These are phyloP conservation scores for Miichthys miiuy DNA, from an alignment of 2,797 vertebrate genomes.

Conservation along the genomic window DNA sequence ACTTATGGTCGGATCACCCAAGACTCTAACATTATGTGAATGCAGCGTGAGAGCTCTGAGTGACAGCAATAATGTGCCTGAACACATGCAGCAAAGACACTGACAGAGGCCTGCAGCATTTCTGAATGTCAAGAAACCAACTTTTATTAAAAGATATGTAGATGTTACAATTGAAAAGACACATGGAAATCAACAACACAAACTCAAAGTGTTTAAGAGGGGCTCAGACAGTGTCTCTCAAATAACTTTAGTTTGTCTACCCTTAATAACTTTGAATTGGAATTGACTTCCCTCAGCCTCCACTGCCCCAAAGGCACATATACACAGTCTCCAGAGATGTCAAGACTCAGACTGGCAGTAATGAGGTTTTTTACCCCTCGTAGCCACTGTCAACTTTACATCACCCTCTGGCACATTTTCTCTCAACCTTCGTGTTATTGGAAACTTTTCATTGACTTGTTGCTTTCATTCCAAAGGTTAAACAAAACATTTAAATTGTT, in stretches of 20 bases:
- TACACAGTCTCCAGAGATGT: conserved; percentile 17
- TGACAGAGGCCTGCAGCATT: background rate
- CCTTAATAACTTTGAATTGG: conserved; percentile 36
- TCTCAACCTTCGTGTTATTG: background rate
- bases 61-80: background rate
- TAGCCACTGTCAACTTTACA: conserved; percentile 4
- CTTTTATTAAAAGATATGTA: background rate
- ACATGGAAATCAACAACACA: no score
- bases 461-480: background rate
- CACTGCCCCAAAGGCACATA: conserved; percentile 14
- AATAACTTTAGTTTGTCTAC: conserved; percentile 42
- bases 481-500: background rate
- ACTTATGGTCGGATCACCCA: no score
- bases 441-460: background rate
- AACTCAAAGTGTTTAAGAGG: no score
- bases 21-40: background rate
- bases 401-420: conserved; percentile 7
- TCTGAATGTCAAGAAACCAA: background rate
- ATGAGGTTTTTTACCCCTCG: conserved; percentile 25
- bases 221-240: conserved; percentile 12
- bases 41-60: background rate
- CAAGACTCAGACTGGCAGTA: conserved; percentile 19
- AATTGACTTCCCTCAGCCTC: conserved; percentile 26
- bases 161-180: background rate
- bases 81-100: background rate